Percentiles rank a stretch among this genome's conserved stretches.
These are phyloP conservation scores for Deilephila elpenor DNA, from an alignment of 2,888 invertebrate species.

Conservation along the genomic window DNA sequence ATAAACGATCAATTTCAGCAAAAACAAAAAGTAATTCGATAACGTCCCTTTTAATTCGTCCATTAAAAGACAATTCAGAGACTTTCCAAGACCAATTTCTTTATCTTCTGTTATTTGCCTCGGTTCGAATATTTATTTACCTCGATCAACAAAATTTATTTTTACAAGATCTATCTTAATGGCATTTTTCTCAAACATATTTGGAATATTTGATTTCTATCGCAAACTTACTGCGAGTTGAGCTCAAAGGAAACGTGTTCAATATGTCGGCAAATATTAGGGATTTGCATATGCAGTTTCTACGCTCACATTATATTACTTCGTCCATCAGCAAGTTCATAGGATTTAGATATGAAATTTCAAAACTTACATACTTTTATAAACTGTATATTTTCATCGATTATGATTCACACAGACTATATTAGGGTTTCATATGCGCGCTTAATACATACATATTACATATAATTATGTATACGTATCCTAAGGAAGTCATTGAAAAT, in stretches of 20 bases:
- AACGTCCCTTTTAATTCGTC: slow-evolving; percentile 1
- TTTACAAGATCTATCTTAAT: slow-evolving; percentile 10
- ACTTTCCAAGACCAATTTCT: neutral
- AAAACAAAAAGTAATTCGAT: slow-evolving; percentile 9
- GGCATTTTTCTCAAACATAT: slow-evolving; percentile 4
- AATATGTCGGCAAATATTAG: slow-evolving; percentile 19
- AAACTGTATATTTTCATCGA: too few species aligned
- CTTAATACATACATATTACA: too few species aligned
- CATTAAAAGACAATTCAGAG: neutral
- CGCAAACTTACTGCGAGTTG: neutral
- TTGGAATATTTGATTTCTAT: slow-evolving; percentile 19
- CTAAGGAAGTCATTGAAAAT: too few species aligned
- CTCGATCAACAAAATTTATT: neutral
- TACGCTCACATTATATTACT: neutral
- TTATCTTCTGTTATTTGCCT: neutral
- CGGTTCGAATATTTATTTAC: slow-evolving; percentile 3
- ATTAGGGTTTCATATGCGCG: too few species aligned
- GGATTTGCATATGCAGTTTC: slow-evolving; percentile 3
- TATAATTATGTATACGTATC: too few species aligned
- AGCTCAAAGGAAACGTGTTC: slow-evolving; percentile 21
- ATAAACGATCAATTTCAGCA: neutral
- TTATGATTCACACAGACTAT: too few species aligned
- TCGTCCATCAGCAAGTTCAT: neutral
- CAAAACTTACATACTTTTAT: neutral
- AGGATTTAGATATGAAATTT: neutral